Base-by-base conservation (phyloP, 2,888 invertebrate species). In the Pseudococcus longispinus region DNA sequence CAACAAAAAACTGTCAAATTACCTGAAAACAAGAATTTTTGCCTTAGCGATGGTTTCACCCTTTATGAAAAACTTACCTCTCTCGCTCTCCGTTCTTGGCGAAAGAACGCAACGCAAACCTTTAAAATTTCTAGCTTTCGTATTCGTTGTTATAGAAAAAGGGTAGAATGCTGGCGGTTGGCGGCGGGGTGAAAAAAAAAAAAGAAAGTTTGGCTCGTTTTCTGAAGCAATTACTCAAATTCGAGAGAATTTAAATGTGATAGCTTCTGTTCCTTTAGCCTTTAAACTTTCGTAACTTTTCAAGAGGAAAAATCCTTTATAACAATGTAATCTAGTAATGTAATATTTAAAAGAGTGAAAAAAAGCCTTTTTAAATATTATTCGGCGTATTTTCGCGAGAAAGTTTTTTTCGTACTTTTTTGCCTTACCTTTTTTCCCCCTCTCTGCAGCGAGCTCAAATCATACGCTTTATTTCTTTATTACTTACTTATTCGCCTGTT, bases 151-250 rank as follows among this genome's bases (percentile, higher is more conserved):
- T 37, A 18, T 8, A 74, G 70, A 37, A 74, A n/a, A 29, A n/a
- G 74, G 74, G 74, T 65, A n/a, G 13, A 46, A 46, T 13, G 15
- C n/a, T n/a, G 37, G 44, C 44, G 0, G 44, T n/a, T n/a, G n/a
- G n/a, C n/a, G 44, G 37, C 5, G 8, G 37, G 37, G 37, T 37
- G 37, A 4, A 37, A 46, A 46, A 46, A 51, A 51, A n/a, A 15
- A 26, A 65, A 37, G 26, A 74, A 74, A 74, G 74, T 74, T 74
- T 74, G 74, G 37, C 29, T 74, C 74, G 74, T 74, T 74, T 74
- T 74, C 74, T 74, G 37, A 74, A 74, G 74, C 74, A 74, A 74
- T 74, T 74, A 74, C 74, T 74, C 74, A 74, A 74, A 74, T 74
- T 74, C 74, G 74, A 74, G 74, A 29, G 74, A 74, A 74, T 74